phyloP scores from a whole-genome alignment of 2,888 invertebrate genomes.

The Acrobasis suavella region DNA sequence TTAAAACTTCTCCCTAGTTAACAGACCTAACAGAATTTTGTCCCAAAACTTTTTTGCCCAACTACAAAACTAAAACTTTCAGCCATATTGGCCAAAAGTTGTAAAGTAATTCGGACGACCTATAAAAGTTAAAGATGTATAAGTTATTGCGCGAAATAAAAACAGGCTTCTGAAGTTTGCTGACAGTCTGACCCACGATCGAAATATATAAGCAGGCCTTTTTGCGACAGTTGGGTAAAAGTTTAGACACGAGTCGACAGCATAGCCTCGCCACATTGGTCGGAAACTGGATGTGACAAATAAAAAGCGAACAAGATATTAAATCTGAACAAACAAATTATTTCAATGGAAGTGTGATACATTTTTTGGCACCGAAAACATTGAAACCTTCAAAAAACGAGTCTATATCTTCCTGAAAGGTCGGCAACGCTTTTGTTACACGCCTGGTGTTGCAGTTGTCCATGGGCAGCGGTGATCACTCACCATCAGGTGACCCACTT shows the following conservation, averaged over 20 bases:
- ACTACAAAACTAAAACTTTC: constrained; percentile 31
- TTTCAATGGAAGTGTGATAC: no score
- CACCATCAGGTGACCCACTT: no score
- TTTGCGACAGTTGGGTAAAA: constrained; percentile 3
- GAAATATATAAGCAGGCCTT: constrained; percentile 18
- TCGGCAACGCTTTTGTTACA: no score
- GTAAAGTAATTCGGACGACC: constrained; percentile 8
- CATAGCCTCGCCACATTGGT: neutral
- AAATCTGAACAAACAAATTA: no score
- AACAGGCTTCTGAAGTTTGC: constrained; percentile 12
- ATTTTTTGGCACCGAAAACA: no score
- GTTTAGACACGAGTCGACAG: constrained; percentile 4
- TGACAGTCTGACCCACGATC: constrained; percentile 9
- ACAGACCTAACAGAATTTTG: constrained; percentile 37
- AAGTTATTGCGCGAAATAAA: constrained; percentile 17
- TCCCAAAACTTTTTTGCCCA: constrained; percentile 43
- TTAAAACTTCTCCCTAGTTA: constrained; percentile 53
- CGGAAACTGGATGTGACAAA: neutral
- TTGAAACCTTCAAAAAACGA: no score
- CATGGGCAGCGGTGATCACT: no score
- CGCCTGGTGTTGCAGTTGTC: no score
- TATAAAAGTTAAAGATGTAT: constrained; percentile 11
- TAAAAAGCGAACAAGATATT: neutral
- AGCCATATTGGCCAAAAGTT: constrained; percentile 17
- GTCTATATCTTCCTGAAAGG: no score